Conservation (phyloP, 1,140 invertebrate species). For the Andricus grossulariae region DNA sequence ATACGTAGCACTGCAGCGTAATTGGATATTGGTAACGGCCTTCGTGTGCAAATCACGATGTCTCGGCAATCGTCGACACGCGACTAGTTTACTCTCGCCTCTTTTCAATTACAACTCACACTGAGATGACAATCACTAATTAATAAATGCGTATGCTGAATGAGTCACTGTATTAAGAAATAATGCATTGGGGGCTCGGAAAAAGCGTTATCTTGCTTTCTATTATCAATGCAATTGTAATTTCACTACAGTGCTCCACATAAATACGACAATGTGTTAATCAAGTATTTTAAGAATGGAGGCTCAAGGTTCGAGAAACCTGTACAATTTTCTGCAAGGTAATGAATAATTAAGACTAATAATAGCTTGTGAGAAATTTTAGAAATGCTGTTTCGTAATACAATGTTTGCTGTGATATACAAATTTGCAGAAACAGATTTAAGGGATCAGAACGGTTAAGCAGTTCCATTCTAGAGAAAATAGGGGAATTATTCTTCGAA, state of each 20-base stretch:
- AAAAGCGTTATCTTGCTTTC: background rate
- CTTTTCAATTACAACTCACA: background rate
- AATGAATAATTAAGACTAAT: background rate
- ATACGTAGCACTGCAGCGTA: slow-evolving; percentile 48
- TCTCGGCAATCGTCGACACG: slow-evolving; percentile 17
- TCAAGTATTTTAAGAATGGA: background rate
- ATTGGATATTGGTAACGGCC: slow-evolving; percentile 51
- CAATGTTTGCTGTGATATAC: background rate
- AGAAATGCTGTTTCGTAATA: background rate
- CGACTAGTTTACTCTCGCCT: slow-evolving; percentile 6
- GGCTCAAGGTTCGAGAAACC: background rate
- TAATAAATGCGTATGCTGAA: background rate
- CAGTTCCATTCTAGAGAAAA: no score
- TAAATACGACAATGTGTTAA: background rate
- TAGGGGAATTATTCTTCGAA: no score
- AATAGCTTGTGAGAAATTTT: background rate
- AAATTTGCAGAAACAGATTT: no score
- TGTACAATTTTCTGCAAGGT: background rate
- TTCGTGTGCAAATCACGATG: slow-evolving; percentile 37
- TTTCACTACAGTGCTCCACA: background rate
- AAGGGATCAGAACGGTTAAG: no score
- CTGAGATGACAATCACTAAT: no score
- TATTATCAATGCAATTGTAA: slow-evolving; percentile 1
- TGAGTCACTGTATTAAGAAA: background rate
- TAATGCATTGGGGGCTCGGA: background rate